Conservation (phyloP, 2,888 invertebrate genomes). For the Cosmia trapezina region DNA sequence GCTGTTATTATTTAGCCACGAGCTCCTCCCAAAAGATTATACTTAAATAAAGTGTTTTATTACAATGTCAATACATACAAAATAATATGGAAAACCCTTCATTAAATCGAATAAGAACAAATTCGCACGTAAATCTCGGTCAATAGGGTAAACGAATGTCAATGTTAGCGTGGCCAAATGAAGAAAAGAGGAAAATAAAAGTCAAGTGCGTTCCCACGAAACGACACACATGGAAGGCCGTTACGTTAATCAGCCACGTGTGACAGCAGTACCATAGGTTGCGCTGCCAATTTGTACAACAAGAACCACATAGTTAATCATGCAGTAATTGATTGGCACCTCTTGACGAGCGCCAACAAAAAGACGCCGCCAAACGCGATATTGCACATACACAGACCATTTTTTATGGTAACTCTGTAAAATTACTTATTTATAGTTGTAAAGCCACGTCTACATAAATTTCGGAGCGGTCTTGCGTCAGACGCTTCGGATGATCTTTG, state of each 20-base stretch:
- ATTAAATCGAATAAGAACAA: conserved; percentile 31
- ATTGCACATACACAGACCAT: conserved; percentile 39
- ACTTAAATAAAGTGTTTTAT: conserved; percentile 3
- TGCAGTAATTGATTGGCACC: conserved; percentile 79
- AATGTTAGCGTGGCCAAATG: conserved; percentile 70
- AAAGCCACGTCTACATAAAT: conserved; percentile 65
- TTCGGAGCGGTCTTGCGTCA: conserved; percentile 70
- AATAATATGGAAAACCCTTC: conserved; percentile 14
- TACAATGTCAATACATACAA: background rate
- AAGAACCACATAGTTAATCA: conserved; percentile 77
- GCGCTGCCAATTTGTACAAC: conserved; percentile 76
- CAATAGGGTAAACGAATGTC: conserved; percentile 75
- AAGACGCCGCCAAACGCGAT: conserved; percentile 65
- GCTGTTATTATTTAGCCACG: too few species aligned
- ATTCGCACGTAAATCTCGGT: conserved; percentile 69
- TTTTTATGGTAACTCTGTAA: conserved; percentile 66
- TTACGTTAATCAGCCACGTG: conserved; percentile 73
- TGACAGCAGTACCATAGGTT: conserved; percentile 70
- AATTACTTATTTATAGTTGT: conserved; percentile 74
- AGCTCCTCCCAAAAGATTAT: too few species aligned
- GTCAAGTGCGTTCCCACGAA: conserved; percentile 80
- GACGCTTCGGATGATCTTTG: conserved; percentile 61
- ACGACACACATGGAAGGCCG: conserved; percentile 74
- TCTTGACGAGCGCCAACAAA: conserved; percentile 72
- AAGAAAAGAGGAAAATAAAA: conserved; percentile 74